These are phyloP conservation scores for Coremacera marginata DNA, from an alignment of 2,888 invertebrate genomes.

Conservation along the genomic window DNA sequence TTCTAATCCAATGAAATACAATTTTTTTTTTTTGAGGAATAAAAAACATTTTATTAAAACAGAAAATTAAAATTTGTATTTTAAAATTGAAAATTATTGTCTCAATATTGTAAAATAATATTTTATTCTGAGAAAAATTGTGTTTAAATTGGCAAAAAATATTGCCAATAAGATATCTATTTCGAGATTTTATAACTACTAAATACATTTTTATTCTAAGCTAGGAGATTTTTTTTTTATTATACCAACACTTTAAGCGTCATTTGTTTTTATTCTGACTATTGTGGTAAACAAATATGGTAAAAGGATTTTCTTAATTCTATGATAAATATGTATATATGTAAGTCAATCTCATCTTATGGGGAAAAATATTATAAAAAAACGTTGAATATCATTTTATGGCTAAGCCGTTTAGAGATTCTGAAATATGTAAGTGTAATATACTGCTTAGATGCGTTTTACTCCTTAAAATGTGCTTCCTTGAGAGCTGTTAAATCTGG, in stretches of 20 bases:
- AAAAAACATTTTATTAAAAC: neutral
- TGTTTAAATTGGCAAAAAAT: too few relatives aligned
- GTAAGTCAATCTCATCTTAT: neutral
- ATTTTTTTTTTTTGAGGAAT: neutral
- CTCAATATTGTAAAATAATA: neutral
- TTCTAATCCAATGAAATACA: neutral
- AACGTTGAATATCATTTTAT: too few relatives aligned
- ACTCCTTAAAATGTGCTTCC: conserved; percentile 34
- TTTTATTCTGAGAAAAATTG: neutral
- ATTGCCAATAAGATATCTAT: too few relatives aligned
- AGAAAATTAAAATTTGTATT: neutral
- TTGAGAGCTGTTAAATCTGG: conserved; percentile 63
- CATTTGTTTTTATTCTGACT: neutral
- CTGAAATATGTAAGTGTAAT: neutral
- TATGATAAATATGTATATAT: neutral
- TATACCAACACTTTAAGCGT: too few relatives aligned
- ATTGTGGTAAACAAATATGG: neutral
- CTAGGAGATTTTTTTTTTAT: too few relatives aligned
- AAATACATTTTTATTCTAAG: neutral
- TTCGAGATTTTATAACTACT: too few relatives aligned
- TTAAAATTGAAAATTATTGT: neutral
- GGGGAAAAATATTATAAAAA: too few relatives aligned
- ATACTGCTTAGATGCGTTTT: neutral
- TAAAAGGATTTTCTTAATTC: neutral
- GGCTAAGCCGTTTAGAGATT: neutral